Evolutionary conservation across 2,888 invertebrate genomes (phyloP).

Genomic region (Apomyelois bistriatella): DNA sequence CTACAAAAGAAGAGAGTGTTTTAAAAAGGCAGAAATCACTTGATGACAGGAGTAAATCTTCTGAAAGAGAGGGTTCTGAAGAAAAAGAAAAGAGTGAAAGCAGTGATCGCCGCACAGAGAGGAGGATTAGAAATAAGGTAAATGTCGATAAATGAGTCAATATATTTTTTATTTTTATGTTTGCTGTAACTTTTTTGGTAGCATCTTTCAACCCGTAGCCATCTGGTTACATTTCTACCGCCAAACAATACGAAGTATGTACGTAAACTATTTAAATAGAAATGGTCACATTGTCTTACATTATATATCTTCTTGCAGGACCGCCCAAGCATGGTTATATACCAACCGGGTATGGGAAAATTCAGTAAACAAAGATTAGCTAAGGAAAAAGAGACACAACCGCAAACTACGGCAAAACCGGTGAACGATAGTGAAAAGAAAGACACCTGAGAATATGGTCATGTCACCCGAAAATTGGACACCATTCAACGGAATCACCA

Average conservation of each 20-base stretch:
- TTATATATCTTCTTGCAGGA: slow-evolving; percentile 75
- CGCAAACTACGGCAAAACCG: slow-evolving; percentile 36
- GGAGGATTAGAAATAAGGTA: slow-evolving; percentile 84
- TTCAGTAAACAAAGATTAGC: slow-evolving; percentile 84
- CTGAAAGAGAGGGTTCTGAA: slow-evolving; percentile 75
- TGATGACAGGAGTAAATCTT: slow-evolving; percentile 77
- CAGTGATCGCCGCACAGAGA: slow-evolving; percentile 79
- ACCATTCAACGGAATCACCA: slow-evolving; percentile 73
- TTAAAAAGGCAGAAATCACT: slow-evolving; percentile 78
- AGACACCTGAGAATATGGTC: slow-evolving; percentile 66
- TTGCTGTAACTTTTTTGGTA: too few species aligned
- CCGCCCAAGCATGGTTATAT: slow-evolving; percentile 93
- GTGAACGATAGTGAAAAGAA: slow-evolving; percentile 72
- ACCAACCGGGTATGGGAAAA: slow-evolving; percentile 93
- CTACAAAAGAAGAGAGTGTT: slow-evolving; percentile 50
- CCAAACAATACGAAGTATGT: too few species aligned
- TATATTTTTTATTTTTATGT: background rate
- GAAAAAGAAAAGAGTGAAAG: slow-evolving; percentile 74
- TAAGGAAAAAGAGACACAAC: slow-evolving; percentile 64
- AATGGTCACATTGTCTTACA: background rate
- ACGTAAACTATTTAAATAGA: too few species aligned
- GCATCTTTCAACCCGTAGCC: too few species aligned
- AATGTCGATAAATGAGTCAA: slow-evolving; percentile 11
- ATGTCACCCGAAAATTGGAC: slow-evolving; percentile 63
- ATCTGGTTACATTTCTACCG: too few species aligned